Base-by-base conservation (phyloP, 1,140 invertebrate genomes). In the Epicauta chinensis region DNA sequence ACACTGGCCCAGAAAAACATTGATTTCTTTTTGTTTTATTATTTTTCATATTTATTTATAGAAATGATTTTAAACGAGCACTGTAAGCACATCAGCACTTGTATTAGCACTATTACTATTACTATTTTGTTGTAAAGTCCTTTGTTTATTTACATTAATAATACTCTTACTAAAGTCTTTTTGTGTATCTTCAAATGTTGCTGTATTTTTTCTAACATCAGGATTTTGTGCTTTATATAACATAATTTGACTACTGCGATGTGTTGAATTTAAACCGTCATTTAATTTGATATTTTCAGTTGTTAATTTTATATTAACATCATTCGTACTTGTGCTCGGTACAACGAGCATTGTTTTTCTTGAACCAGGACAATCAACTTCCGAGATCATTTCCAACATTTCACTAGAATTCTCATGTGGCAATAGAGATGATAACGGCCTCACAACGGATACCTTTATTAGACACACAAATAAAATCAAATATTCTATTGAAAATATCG, bases 161-260 rank as follows among this genome's bases (percentile, higher is more conserved):
- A 81, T 76, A 56, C 83, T 82, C 71, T 89, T 88, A 54, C 77
- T 84, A 70, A 87, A 87, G 61, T 88, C 86, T 73, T 89, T 89
- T 32, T 73, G 73, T 12, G 77, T 78, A 65, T 85, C 84, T 59
- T 83, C 81, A 53, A 77, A 77, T 32, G 84, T 83, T 44, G 84
- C 84, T 11, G 84, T 87, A 69, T 87, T 87, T 68, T 87, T 89
- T 51, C 84, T 77, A 63, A 86, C 82, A 66, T 89, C 86, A 23
- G 79, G 75, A 70, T 84, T 84, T 67, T 84, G 84, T 40, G 82
- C 80, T 68, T 86, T 86, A 70, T 82, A 82, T 44, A 85, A 73
- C 66, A 83, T 71, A 34, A 82, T 81, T 67, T 82, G 77, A 35
- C 74, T 79, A 62, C 77, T 74, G 37, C 76, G 68, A 62, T 77